Evolutionary conservation across 2,797 vertebrate genomes (phyloP), one percentile per base, ranked within the genome.

Genomic region (Mustela erminea): DNA sequence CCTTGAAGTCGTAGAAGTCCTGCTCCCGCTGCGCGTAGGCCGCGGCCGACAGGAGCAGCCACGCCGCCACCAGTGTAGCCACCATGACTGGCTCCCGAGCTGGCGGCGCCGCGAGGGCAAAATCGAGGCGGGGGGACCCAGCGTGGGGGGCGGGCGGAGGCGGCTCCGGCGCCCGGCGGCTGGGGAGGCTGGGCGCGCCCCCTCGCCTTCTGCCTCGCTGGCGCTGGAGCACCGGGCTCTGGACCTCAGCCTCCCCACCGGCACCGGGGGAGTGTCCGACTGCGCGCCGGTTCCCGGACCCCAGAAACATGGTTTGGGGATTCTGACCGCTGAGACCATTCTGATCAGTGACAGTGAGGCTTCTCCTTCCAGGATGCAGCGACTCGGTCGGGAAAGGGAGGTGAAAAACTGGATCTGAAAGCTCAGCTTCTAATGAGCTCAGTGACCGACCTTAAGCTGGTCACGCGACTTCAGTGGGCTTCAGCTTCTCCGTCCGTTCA

Each of bases 1-100:
- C 99, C 98, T 99, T 99, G 96, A 99, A 99, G 14, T 99, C 99
- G 87, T 99, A 99, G 97, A 99, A 99, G 98, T 99, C 99, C 96
- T 98, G 99, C 60, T 99, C 98, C 97, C 99, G 99, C 95, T 98
- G 98, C 95, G 81, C 66, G 80, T 89, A 75, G 80, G 97, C 97
- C 66, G 62, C 87, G 17, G 93, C 95, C 49, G 83, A 88, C 84
- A 98, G 84, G 25, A 98, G 91, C 95, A 98, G 97, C 95, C 96
- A 97, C 83, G 58, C 93, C 15, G 78, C 96, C 23, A 43, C 68
- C 95, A 32, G 60, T 2, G 85, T 74, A 20, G 72, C 77, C 82
- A 56, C 93, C 97, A 98, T 98, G 96, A 70, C 89, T 97, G 5
- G 43, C 62, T 89, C 41, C 90, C 29, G 74, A 75, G 74, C 88